A percentile compares a stretch with the other conserved stretches of the same genome.
These are phyloP conservation scores for Eunapius fragilis DNA, from an alignment of 37 sponge, comb jelly and placozoan genomes.

Conservation along the genomic window DNA sequence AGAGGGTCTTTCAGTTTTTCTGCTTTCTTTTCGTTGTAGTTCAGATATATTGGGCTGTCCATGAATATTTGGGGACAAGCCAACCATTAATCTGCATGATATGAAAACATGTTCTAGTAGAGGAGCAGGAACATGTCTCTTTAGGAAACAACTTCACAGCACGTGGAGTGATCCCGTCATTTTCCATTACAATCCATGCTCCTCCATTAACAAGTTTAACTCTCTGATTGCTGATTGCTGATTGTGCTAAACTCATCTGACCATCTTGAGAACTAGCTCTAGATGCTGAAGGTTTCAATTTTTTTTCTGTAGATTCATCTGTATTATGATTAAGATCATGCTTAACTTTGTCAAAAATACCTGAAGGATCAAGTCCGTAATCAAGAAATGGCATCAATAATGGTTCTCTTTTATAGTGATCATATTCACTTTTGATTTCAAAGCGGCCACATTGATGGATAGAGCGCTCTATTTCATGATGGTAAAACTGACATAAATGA, in stretches of 20 bases:
- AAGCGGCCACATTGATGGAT: constrained; percentile 24
- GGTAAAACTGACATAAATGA: constrained; percentile 23
- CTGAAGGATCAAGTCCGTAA: neutral
- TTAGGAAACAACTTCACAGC: constrained; percentile 20
- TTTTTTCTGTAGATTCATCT: neutral
- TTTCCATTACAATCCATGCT: constrained; percentile 14
- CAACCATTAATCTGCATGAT: too few relatives aligned
- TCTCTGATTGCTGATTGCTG: constrained; percentile 7
- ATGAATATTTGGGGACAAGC: too few relatives aligned
- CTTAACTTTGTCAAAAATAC: constrained; percentile 6
- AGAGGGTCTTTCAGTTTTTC: too few relatives aligned
- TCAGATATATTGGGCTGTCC: too few relatives aligned
- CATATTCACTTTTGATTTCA: constrained; percentile 11
- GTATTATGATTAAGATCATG: neutral
- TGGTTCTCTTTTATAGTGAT: constrained; percentile 12
- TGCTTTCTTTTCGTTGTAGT: too few relatives aligned
- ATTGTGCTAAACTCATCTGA: constrained; percentile 5
- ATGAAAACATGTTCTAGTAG: constrained; percentile 17
- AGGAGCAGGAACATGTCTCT: constrained; percentile 18
- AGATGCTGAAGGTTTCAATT: neutral
- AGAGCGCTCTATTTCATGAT: constrained; percentile 7
- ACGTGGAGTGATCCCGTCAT: constrained; percentile 8
- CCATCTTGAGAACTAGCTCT: neutral
- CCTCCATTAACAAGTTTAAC: constrained; percentile 5
- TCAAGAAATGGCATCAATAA: constrained; percentile 1